phyloP scores from a whole-genome alignment of 2,113 vertebrate genomes.

The Tragelaphus scriptus region DNA sequence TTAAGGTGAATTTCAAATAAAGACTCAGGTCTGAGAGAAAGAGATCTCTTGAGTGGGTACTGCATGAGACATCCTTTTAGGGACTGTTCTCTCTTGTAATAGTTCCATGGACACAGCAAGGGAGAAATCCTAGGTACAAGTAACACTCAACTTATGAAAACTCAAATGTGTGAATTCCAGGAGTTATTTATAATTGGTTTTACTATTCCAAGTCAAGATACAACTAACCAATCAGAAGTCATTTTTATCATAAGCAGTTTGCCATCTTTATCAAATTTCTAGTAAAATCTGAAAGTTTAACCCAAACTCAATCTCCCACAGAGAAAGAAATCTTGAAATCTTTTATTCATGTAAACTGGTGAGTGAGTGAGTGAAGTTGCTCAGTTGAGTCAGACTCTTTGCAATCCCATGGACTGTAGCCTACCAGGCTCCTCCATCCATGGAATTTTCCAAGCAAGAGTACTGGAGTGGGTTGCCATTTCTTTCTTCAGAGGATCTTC shows the following conservation, averaged over 20 bases:
- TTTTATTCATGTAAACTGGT: background rate
- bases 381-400: fast-evolving
- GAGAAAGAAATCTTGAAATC: background rate
- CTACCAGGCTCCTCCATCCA: background rate
- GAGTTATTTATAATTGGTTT: background rate
- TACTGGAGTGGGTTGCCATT: background rate
- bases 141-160: background rate
- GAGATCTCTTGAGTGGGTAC: background rate
- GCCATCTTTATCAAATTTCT: background rate
- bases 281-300: background rate
- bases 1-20: background rate
- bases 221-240: background rate
- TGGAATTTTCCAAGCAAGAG: background rate
- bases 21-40: background rate
- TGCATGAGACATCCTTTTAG: background rate
- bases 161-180: background rate
- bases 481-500: background rate
- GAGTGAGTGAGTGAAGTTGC: background rate
- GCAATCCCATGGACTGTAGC: background rate
- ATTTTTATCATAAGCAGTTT: background rate
- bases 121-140: background rate
- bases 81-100: background rate
- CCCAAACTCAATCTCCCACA: background rate
- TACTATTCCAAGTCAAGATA: background rate
- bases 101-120: background rate